Base-by-base conservation (phyloP, 1,140 invertebrate species). In the Tribolium madens region DNA sequence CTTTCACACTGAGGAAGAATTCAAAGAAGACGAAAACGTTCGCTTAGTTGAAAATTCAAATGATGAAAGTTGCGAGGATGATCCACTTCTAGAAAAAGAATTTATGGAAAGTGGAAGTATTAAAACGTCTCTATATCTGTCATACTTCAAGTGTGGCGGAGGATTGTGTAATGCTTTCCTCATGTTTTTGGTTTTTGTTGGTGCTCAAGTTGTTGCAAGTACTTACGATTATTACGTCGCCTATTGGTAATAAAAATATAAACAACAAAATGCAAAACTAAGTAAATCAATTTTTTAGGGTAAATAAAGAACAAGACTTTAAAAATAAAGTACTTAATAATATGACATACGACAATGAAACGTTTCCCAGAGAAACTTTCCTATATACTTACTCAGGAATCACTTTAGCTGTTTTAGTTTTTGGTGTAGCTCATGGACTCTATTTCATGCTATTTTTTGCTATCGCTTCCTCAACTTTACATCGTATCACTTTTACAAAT, bases 381-480 rank as follows among this genome's bases (percentile, higher is more conserved):
- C 18, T 87, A n/a, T 84, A 81, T 50, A 81, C 85, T 10, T 87
- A 89, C 78, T 85, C 89, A 79, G 90, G 81, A 0, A 88, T 93
- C 69, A 90, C 90, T 42, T 81, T 89, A 1, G 84, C 86, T 1
- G 57, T 91, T 3, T 87, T 92, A 3, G 78, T 88, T 6, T 84
- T 91, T 31, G 89, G 90, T n/a, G 17, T 92, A 0, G 57, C 88
- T 0, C 86, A 93, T 64, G 92, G 0, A 88, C 91, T 47, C 82
- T 89, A 3, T 97, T 96, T 84, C 95, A 96, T 78, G 86, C 88
- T 80, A 90, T 95, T 78, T 95, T 94, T 69, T 92, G 96, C 87
- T 87, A 89, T 36, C 92, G 95, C 57, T 3, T 96, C 96, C 0
- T 90, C 91, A 52, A 88, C 85, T 36, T 83, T 94, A 0, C 93